Base-by-base conservation (phyloP, 2,797 vertebrate genomes). In the Morus bassanus region DNA sequence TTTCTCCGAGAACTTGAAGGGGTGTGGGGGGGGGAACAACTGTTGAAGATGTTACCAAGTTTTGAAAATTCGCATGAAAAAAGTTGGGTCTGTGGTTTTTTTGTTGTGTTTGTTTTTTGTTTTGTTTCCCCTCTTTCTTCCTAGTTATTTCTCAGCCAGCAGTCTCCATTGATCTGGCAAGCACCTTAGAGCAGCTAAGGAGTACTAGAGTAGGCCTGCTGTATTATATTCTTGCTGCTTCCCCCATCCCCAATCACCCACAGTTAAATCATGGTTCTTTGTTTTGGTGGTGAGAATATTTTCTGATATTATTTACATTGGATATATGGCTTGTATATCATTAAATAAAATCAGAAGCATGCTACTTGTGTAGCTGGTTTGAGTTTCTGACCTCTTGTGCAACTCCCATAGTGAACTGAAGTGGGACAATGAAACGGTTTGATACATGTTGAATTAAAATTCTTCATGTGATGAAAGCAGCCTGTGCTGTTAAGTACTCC, bases 161-260 rank as follows among this genome's bases (percentile, higher is more conserved):
- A 18, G 19, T 81, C 67, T 54, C 30, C 10, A 7, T 43, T 72
- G 18, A 46, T 79, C 21, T 56, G 60, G 8, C 22, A 84, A 80
- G 41, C 37, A 90, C 51, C 37, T 80, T 56, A 56, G 33, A 72
- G 53, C 25, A 81, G 41, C 59, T 65, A 16, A 75, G 51, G 7
- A 72, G 12, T 56, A 25, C 27, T 35, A 9, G 59, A 67, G 18
- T 35, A 50, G 31, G 59, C 18, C 9, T 65, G 23, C 46, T 75
- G 13, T 64, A n/a, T 65, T 70, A 31, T 30, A 7, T 45, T 39
- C 21, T 74, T 78, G 28, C 23, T 69, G 37, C 50, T 21, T 35
- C 25, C 17, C 4, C 2, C 8, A 5, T 39, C 5, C 14, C 13
- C 4, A 2, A 2, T 56, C 27, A 30, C 33, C 12, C 7, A 68